Percentiles rank a stretch among this genome's conserved stretches.
Evolutionary conservation across 2,113 vertebrate genomes (phyloP).

Genomic region (Amia ocellicauda): DNA sequence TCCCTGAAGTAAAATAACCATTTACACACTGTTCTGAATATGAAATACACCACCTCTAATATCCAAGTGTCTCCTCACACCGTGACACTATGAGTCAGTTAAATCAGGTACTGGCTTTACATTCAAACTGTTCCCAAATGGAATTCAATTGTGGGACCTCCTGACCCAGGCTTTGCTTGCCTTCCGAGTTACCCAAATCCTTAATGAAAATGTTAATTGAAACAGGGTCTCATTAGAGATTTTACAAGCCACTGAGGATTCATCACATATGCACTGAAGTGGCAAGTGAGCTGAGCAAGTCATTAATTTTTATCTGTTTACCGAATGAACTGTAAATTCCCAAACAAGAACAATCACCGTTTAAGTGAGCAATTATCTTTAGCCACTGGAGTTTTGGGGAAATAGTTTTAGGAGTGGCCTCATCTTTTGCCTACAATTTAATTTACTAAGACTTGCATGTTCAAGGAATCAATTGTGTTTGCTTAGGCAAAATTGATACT

Average conservation of each 20-base stretch:
- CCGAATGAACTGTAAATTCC: conserved; percentile 54
- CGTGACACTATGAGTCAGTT: not conserved
- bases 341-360: conserved; percentile 39
- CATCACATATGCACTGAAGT: conserved; percentile 27
- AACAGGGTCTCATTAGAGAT: conserved; percentile 45
- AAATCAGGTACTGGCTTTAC: not conserved
- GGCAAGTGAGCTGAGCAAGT: conserved; percentile 43
- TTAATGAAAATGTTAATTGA: conserved; percentile 64
- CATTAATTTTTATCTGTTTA: conserved; percentile 64
- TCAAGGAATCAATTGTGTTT: conserved; percentile 8
- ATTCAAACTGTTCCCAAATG: conserved; percentile 8
- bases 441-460: not conserved
- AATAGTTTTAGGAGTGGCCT: conserved; percentile 2
- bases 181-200: conserved; percentile 24
- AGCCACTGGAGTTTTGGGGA: conserved; percentile 5
- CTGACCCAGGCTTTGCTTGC: not conserved
- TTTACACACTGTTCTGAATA: not conserved
- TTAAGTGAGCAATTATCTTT: conserved; percentile 11
- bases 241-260: conserved; percentile 16
- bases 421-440: not conserved
- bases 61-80: conserved; percentile 8
- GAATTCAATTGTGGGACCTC: conserved; percentile 25
- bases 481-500: not conserved
- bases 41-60: not conserved
- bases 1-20: conserved; percentile 26